These are phyloP conservation scores for Hypercompe scribonia DNA, from an alignment of 2,888 invertebrate species.

Conservation along the genomic window DNA sequence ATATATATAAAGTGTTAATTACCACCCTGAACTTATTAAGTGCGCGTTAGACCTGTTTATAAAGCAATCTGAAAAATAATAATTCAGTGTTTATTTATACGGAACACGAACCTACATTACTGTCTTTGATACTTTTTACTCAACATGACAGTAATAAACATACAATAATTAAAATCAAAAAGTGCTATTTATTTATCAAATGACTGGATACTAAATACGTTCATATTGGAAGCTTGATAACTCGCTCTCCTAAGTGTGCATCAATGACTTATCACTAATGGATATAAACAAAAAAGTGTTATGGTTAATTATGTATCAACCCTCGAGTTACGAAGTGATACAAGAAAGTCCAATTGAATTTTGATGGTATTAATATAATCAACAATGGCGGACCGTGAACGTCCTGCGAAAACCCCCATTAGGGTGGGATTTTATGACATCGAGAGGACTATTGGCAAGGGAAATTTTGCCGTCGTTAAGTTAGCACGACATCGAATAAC, in stretches of 20 bases:
- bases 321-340: slow-evolving; percentile 61
- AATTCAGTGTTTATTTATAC: slow-evolving; percentile 50
- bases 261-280: slow-evolving; percentile 51
- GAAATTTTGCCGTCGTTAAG: slow-evolving; percentile 99
- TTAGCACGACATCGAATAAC: slow-evolving; percentile 98
- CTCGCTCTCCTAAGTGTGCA: slow-evolving; percentile 37
- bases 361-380: slow-evolving; percentile 68
- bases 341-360: slow-evolving; percentile 61
- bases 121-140: slow-evolving; percentile 74
- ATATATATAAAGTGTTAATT: slow-evolving; percentile 59
- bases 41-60: slow-evolving; percentile 47
- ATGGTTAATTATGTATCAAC: slow-evolving; percentile 60
- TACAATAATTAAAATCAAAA: slow-evolving; percentile 41
- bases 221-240: slow-evolving; percentile 42
- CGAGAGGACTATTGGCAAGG: slow-evolving; percentile 98
- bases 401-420: slow-evolving; percentile 89
- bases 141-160: slow-evolving; percentile 56
- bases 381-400: slow-evolving; percentile 87
- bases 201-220: slow-evolving; percentile 41
- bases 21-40: slow-evolving; percentile 55
- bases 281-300: slow-evolving; percentile 64
- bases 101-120: slow-evolving; percentile 53
- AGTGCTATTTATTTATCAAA: slow-evolving; percentile 48
- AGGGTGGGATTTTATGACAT: slow-evolving; percentile 99
- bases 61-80: slow-evolving; percentile 33